Evolutionary conservation across 2,797 vertebrate genomes (phyloP).

Genomic region (Nannoperca obscura): DNA sequence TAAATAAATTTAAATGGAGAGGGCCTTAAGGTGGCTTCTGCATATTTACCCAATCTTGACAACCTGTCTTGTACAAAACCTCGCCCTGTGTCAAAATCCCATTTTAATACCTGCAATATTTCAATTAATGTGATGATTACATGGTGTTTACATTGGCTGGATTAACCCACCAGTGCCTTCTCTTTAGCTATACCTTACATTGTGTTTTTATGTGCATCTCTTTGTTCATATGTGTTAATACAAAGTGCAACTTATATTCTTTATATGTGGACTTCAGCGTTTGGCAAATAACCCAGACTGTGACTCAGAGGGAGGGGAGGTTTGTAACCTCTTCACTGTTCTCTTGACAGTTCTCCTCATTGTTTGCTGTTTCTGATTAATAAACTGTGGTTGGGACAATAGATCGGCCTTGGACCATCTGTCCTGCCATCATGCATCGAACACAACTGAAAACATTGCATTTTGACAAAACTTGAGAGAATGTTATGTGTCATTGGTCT

Average conservation of each 20-base stretch:
- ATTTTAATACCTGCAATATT: too few species aligned
- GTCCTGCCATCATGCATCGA: not conserved
- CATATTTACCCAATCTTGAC: too few species aligned
- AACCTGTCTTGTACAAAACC: too few species aligned
- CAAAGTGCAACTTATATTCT: not conserved
- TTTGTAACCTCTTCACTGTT: not conserved
- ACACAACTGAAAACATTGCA: constrained; percentile 8
- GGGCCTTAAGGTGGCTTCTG: too few species aligned
- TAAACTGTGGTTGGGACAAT: constrained; percentile 16
- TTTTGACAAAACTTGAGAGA: not conserved
- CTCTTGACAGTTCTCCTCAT: not conserved
- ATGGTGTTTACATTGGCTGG: too few species aligned
- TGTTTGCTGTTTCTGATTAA: constrained; percentile 26
- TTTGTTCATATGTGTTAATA: not conserved
- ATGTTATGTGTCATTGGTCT: not conserved
- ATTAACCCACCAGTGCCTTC: too few species aligned
- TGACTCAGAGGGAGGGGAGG: constrained; percentile 42
- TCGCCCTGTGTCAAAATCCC: too few species aligned
- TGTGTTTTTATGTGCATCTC: too few species aligned
- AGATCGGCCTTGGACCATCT: not conserved
- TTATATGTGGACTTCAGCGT: not conserved
- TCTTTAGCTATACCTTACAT: too few species aligned
- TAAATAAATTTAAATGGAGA: too few species aligned
- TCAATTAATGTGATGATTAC: too few species aligned
- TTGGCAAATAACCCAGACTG: not conserved